Base-by-base conservation (phyloP, 2,888 invertebrate species). In the Parnassius smintheus region DNA sequence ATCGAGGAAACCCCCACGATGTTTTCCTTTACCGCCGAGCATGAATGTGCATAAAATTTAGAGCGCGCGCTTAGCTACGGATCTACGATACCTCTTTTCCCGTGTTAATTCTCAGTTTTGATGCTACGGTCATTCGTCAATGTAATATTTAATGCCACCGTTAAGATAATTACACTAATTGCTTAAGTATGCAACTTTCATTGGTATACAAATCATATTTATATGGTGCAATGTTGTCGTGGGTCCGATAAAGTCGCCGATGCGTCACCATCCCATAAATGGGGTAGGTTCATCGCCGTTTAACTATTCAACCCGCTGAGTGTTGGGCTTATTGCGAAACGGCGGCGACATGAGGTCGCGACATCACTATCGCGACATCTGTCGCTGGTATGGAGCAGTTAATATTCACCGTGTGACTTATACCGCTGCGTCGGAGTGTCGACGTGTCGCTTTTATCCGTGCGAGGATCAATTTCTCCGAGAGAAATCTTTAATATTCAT, bases 321-420 rank as follows among this genome's bases (percentile, higher is more conserved):
- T 55, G 62, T 61, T 59, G 65, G 53, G 65, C 55, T 51, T 44
- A 51, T 61, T 59, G 67, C 61, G 64, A 56, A 64, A 67, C 65
- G 49, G 58, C 56, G 58, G 67, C 67, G 64, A 56, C 67, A 61
- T 60, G 66, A 68, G 71, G 71, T 73, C 71, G 68, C 70, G 67
- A 66, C 70, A 62, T 66, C 66, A 65, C 68, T 71, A 70, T 72
- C 72, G 65, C 71, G 71, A 68, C 72, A 80, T 82, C 77, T 76
- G 76, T 79, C 78, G 68, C 68, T 59, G 64, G 75, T 68, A 78
- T 78, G 69, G 72, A 79, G 77, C 75, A 75, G 80, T 83, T 83
- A 80, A 78, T 81, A 82, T 81, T 76, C 80, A 64, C 68, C 57
- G 67, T 68, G 76, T 70, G 74, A 64, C 59, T 64, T 64, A 64